A percentile compares a stretch with the other conserved stretches of the same genome.
Conservation (phyloP, 2,888 invertebrate genomes). For the Crossocerus cetratus region DNA sequence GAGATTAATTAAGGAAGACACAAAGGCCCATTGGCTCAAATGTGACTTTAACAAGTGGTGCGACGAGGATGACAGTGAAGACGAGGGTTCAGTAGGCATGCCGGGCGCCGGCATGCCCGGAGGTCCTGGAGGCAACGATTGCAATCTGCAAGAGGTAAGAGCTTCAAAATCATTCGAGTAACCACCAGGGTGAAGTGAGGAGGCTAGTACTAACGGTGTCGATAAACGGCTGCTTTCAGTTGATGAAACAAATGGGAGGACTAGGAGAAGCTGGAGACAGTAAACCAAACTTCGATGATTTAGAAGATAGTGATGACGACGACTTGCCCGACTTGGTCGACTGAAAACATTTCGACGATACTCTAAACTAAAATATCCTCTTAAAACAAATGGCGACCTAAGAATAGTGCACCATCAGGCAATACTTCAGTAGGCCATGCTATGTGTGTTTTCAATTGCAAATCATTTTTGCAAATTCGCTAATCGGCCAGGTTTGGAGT, state of each 20-base stretch:
- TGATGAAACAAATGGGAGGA: constrained; percentile 87
- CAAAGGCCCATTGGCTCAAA: constrained; percentile 96
- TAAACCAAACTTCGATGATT: constrained; percentile 86
- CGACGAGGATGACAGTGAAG: constrained; percentile 96
- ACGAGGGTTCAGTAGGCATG: constrained; percentile 81
- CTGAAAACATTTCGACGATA: constrained; percentile 37
- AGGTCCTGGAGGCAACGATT: no score
- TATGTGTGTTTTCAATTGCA: constrained; percentile 61
- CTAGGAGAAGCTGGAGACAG: constrained; percentile 79
- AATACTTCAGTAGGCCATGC: constrained; percentile 59
- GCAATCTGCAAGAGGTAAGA: constrained; percentile 81
- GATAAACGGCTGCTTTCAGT: constrained; percentile 71
- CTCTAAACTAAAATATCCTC: constrained; percentile 50
- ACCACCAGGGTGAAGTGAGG: neutral
- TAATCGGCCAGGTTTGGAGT: constrained; percentile 50
- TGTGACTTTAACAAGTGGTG: constrained; percentile 99
- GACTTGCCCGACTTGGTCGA: constrained; percentile 83
- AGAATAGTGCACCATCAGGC: constrained; percentile 55
- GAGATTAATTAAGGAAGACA: constrained; percentile 89
- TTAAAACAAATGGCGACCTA: constrained; percentile 56
- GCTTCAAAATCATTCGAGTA: no score
- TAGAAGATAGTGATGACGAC: constrained; percentile 85
- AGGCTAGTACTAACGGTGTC: neutral
- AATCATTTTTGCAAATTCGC: constrained; percentile 59
- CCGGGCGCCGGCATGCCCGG: no score